Base-by-base conservation (phyloP, 1,140 invertebrate genomes). In the Hylyphantes graminicola region DNA sequence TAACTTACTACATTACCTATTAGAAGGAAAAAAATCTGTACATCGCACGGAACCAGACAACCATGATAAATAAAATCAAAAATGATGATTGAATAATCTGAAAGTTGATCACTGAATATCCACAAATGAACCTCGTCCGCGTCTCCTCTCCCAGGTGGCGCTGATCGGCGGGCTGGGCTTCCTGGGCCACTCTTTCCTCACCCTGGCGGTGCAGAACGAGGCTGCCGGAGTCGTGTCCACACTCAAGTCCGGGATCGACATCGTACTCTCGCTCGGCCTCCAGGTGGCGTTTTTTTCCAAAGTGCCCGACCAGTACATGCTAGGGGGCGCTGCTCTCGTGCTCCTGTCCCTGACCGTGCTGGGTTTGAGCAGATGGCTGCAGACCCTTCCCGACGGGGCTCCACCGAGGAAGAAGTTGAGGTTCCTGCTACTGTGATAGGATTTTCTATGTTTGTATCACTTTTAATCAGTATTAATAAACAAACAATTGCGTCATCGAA, bases 171-270 rank as follows among this genome's bases (percentile, higher is more conserved):
- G 95, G 12, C 96, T 97, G 87, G 96, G 95, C 90, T 97, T 97
- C 89, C 92, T 94, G 21, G 96, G 95, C 2, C 96, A 97, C 89
- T 96, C 97, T 64, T 73, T 96, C 35, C 89, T 97, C 7, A 96
- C 96, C 5, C 91, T 96, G 87, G 95, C 96, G 6, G 90, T 97
- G 63, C 95, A 97, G 90, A 91, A 96, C 87, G 96, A 97, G 89
- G 94, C 96, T 89, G 96, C 96, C 4, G 95, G 95, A 11, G 95
- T 95, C n/a, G 95, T 97, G 0, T 94, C 96, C 0, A 95, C 97
- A 81, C 95, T 95, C 13, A 92, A 96, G 19, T 78, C 87, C 12
- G 95, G 95, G 59, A 94, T 94, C 19, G 96, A 97, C 89, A 97
- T 97, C 85, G 94, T 96, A 0, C 96, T 97, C 89, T 95, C 96